phyloP scores from a whole-genome alignment of 2,113 vertebrate genomes.

The Pogona vitticeps region DNA sequence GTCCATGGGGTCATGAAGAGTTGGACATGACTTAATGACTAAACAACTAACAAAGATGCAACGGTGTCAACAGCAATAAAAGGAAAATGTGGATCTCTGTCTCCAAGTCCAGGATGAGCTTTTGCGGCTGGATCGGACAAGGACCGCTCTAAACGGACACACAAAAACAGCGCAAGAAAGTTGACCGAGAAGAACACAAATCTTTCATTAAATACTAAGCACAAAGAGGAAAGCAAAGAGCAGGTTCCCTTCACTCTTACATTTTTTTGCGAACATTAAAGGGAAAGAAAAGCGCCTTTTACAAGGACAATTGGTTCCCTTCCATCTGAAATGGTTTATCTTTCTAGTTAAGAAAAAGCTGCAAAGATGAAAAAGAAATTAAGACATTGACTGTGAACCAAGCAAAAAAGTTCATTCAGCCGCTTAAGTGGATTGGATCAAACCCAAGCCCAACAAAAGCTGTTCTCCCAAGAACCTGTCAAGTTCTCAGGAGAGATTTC shows the following conservation, averaged over 20 bases:
- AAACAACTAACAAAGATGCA: no score
- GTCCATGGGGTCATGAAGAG: no score
- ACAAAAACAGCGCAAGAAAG: neutral
- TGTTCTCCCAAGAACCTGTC: neutral
- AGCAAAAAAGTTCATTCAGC: neutral
- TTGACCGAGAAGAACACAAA: neutral
- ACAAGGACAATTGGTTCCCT: neutral
- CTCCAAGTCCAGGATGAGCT: neutral
- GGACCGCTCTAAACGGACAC: neutral
- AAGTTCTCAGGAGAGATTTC: slow-evolving; percentile 13
- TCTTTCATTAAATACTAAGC: neutral
- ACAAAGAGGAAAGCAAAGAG: neutral
- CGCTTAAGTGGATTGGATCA: neutral
- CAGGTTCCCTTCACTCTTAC: neutral
- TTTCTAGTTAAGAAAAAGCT: slow-evolving; percentile 13
- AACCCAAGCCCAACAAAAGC: neutral
- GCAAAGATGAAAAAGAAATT: neutral
- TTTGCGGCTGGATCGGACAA: neutral
- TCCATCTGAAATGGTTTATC: neutral
- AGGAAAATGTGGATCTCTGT: neutral
- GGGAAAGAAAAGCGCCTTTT: neutral
- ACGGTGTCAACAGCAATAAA: neutral
- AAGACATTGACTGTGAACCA: neutral
- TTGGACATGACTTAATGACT: no score
- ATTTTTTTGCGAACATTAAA: neutral